Evolutionary conservation across 2,797 vertebrate species (phyloP).

Genomic region (Graptemys geographica): DNA sequence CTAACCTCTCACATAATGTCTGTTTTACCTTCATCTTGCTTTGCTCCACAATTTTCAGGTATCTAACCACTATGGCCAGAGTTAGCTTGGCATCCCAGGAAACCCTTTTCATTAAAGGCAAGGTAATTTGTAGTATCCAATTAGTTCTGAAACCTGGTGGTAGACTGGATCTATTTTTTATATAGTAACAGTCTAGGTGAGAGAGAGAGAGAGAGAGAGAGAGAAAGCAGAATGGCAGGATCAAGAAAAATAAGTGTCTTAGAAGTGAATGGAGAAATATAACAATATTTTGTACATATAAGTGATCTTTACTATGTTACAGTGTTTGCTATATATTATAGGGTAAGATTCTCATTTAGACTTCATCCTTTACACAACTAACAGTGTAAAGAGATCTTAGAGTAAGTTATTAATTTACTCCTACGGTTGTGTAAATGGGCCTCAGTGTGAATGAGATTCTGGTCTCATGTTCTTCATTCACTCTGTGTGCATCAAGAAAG

Average conservation of each 20-base stretch:
- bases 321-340: not conserved
- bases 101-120: not conserved
- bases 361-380: not conserved
- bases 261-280: not conserved
- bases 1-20: fast-evolving
- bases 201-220: not conserved
- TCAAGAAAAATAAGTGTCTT: not conserved
- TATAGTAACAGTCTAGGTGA: not conserved
- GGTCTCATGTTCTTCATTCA: not conserved
- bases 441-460: not conserved
- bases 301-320: not conserved
- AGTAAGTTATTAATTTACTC: not conserved
- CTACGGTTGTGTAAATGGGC: not conserved
- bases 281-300: not conserved
- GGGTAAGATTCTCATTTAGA: not conserved
- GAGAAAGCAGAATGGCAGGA: not conserved
- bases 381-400: not conserved
- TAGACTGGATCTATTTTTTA: not conserved
- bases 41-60: not conserved
- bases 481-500: not conserved
- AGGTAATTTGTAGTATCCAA: not conserved
- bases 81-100: not conserved
- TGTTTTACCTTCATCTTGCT: not conserved
- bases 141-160: not conserved
- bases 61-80: not conserved